Evolutionary conservation across 2,888 invertebrate genomes (phyloP).

Genomic region (Rapana venosa): DNA sequence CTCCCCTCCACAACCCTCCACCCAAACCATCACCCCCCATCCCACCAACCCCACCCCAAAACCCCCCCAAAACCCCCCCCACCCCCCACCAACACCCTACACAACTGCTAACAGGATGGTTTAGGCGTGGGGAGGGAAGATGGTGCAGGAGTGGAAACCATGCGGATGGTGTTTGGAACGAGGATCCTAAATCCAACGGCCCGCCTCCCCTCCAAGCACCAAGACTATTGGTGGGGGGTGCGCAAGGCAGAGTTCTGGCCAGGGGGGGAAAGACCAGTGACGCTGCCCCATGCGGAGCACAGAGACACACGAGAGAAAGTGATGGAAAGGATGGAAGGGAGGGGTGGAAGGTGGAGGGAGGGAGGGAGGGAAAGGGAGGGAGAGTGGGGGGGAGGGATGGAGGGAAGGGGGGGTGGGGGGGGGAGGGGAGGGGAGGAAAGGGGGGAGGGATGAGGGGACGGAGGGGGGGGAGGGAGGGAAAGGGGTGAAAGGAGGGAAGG

Average conservation of each 20-base stretch:
- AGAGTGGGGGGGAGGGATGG: no score
- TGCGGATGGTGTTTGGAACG: slow-evolving; percentile 50
- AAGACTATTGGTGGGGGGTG: slow-evolving; percentile 9
- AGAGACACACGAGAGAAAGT: no score
- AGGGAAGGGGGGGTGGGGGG: no score
- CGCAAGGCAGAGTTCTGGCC: slow-evolving; percentile 23
- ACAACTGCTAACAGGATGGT: slow-evolving; percentile 34
- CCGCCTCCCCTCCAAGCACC: slow-evolving; percentile 38
- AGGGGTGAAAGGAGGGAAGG: no score
- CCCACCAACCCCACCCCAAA: neutral
- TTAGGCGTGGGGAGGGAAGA: slow-evolving; percentile 46
- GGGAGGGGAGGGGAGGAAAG: no score
- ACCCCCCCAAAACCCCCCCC: neutral
- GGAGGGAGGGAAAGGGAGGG: no score
- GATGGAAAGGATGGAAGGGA: no score
- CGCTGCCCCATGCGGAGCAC: neutral
- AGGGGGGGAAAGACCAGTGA: slow-evolving; percentile 34
- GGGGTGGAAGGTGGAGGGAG: no score
- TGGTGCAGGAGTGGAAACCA: slow-evolving; percentile 47
- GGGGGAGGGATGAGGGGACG: no score
- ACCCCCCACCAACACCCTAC: slow-evolving; percentile 7
- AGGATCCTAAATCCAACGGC: slow-evolving; percentile 40
- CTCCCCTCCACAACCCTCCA: neutral
- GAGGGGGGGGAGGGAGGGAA: no score
- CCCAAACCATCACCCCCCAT: neutral